Percentiles rank a stretch among this genome's conserved stretches.
phyloP scores from a whole-genome alignment of 2,113 vertebrate species.

The Pangasianodon gigas region DNA sequence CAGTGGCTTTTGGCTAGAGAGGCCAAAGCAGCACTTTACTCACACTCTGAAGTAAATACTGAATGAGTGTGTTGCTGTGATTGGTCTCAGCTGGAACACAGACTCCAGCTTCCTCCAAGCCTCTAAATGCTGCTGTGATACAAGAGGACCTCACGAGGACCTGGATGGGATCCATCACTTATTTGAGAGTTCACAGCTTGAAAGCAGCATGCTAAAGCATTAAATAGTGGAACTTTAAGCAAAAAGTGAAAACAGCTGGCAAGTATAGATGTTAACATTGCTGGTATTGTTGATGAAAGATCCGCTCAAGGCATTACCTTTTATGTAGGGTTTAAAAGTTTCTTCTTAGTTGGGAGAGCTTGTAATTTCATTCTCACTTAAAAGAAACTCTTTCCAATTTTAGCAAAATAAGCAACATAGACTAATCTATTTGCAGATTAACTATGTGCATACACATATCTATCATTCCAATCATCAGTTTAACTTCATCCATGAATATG shows the following conservation, averaged over 20 bases:
- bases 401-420: not conserved
- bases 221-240: conserved; percentile 45
- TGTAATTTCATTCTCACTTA: conserved; percentile 17
- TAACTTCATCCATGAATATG: not conserved
- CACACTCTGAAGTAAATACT: conserved; percentile 56
- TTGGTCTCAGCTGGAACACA: conserved; percentile 58
- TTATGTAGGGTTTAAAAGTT: not conserved
- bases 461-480: not conserved
- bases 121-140: conserved; percentile 42
- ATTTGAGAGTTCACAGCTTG: conserved; percentile 55
- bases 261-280: conserved; percentile 43
- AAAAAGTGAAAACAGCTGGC: conserved; percentile 63
- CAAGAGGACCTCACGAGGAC: conserved; percentile 28
- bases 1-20: conserved; percentile 55
- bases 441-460: not conserved
- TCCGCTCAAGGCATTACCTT: not conserved
- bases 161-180: conserved; percentile 49
- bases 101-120: not conserved
- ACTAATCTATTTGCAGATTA: not conserved
- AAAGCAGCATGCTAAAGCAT: conserved; percentile 46
- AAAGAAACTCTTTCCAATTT: not conserved
- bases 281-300: conserved; percentile 37
- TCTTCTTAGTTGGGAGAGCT: not conserved
- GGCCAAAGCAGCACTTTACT: conserved; percentile 48
- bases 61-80: conserved; percentile 61